Evolutionary conservation across 2,797 vertebrate species (phyloP).

Genomic region (Xenentodon cancila): DNA sequence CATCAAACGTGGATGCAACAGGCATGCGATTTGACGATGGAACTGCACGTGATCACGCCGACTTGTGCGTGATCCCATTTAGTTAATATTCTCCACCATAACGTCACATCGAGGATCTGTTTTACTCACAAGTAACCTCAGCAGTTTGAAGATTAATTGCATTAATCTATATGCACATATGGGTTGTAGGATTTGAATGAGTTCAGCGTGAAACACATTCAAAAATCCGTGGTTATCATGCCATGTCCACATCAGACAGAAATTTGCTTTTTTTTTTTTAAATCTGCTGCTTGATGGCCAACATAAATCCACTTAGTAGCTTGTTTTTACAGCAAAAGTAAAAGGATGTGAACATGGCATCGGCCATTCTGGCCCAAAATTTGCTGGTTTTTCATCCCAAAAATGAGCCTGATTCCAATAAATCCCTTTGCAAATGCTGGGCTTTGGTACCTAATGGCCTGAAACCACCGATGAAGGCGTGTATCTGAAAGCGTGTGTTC

Average conservation of each 20-base stretch:
- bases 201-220: conserved; percentile 19
- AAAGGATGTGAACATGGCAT: conserved; percentile 36
- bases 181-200: conserved; percentile 24
- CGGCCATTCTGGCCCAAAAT: conserved; percentile 7
- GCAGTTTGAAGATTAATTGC: conserved; percentile 29
- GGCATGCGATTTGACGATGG: too few species aligned
- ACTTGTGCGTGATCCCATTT: too few species aligned
- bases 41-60: too few species aligned
- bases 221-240: conserved; percentile 22
- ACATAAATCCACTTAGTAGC: not conserved
- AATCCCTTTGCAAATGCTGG: not conserved
- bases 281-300: not conserved
- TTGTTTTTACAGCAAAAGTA: too few species aligned
- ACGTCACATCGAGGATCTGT: conserved; percentile 3
- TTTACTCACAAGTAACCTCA: conserved; percentile 34
- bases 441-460: conserved; percentile 15
- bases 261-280: not conserved
- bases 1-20: not conserved
- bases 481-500: conserved; percentile 21
- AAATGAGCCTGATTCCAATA: conserved; percentile 1
- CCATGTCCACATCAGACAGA: conserved; percentile 23
- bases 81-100: not conserved
- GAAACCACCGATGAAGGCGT: conserved; percentile 26
- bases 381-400: not conserved
- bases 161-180: conserved; percentile 10